Evolutionary conservation across 2,113 vertebrate species (phyloP).

Genomic region (Neogobius melanostomus): DNA sequence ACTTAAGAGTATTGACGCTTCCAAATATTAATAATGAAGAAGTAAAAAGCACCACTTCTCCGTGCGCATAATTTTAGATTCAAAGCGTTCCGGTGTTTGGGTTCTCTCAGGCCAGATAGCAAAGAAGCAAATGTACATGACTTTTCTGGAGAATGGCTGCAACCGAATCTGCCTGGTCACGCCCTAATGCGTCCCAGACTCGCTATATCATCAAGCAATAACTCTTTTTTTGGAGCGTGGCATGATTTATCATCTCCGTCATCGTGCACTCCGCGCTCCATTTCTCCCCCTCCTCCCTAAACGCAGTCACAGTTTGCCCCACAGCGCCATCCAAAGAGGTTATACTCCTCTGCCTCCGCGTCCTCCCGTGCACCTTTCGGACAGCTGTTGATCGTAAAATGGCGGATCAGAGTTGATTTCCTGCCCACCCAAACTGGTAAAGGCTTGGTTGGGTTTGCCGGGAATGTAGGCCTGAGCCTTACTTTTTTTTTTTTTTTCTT

Average conservation of each 20-base stretch:
- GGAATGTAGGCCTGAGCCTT: constrained; percentile 48
- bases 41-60: no score
- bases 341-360: constrained; percentile 15
- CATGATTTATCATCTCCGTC: constrained; percentile 61
- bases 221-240: constrained; percentile 39
- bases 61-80: no score
- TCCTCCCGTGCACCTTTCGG: constrained; percentile 20
- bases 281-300: constrained; percentile 52
- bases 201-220: constrained; percentile 40
- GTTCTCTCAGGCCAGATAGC: neutral
- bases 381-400: constrained; percentile 66
- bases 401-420: constrained; percentile 64
- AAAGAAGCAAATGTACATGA: constrained; percentile 30
- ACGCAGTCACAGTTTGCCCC: constrained; percentile 46
- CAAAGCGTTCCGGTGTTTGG: neutral
- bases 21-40: no score
- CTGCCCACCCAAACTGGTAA: constrained; percentile 63
- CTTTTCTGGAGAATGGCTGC: constrained; percentile 25
- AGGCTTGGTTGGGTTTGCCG: constrained; percentile 9
- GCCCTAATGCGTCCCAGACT: constrained; percentile 48
- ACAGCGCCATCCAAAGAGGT: constrained; percentile 33
- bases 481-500: constrained; percentile 23
- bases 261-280: constrained; percentile 50
- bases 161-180: constrained; percentile 54
- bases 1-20: no score